A percentile compares a stretch with the other conserved stretches of the same genome.
phyloP scores from a whole-genome alignment of 2,797 vertebrate genomes.

The Hippoglossus hippoglossus region DNA sequence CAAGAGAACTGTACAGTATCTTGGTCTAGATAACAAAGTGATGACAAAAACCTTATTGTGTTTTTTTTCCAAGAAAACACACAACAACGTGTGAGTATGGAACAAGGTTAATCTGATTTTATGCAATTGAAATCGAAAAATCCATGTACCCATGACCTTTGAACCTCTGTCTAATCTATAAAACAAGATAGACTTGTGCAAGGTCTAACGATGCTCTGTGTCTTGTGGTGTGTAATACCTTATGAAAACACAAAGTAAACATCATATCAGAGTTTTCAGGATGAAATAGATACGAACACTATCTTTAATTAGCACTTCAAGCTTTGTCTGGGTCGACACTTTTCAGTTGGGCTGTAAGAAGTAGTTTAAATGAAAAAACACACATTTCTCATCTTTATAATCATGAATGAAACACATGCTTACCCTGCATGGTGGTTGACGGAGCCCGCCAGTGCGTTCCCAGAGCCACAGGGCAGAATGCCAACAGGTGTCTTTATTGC shows the following conservation, averaged over 20 bases:
- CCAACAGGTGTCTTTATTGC: constrained; percentile 92
- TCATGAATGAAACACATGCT: constrained; percentile 19
- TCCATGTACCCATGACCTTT: not conserved
- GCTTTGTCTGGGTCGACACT: not conserved
- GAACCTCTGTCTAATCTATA: not conserved
- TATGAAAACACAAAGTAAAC: not conserved
- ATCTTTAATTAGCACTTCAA: not conserved
- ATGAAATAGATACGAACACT: not conserved
- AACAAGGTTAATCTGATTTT: not conserved
- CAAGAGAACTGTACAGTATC: constrained; percentile 1
- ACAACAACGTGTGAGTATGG: not conserved
- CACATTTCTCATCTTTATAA: not conserved
- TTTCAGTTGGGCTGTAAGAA: not conserved
- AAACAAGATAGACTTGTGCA: not conserved
- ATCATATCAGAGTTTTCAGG: not conserved
- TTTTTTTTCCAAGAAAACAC: not conserved
- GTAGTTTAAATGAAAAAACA: not conserved
- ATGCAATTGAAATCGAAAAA: not conserved
- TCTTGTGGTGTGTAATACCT: not conserved
- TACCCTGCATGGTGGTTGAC: constrained; percentile 92
- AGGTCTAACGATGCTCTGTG: not conserved
- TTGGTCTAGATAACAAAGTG: constrained; percentile 4
- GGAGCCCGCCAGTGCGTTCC: constrained; percentile 92
- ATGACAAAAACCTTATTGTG: not conserved
- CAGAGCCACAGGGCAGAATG: constrained; percentile 93